Conservation (phyloP, 2,113 vertebrate species). For the Larimichthys polyactis region DNA sequence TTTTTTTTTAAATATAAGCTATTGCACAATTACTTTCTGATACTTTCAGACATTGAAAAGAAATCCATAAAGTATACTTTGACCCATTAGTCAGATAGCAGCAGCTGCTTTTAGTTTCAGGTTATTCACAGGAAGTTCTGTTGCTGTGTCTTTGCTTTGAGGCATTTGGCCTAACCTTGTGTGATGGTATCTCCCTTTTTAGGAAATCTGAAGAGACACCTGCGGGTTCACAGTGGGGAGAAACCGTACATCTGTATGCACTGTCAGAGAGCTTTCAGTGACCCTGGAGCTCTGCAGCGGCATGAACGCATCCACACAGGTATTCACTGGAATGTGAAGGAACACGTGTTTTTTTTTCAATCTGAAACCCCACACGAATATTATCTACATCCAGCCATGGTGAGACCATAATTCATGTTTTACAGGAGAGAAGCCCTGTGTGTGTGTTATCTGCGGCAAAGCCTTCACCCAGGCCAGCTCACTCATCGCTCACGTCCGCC, state of each 20-base stretch:
- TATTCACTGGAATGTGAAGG: constrained; percentile 57
- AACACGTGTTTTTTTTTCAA: background rate
- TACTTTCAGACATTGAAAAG: background rate
- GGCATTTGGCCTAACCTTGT: background rate
- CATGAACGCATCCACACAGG: constrained; percentile 98
- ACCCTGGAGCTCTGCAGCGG: constrained; percentile 94
- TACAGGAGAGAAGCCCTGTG: constrained; percentile 97
- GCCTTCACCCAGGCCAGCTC: constrained; percentile 98
- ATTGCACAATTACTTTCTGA: background rate
- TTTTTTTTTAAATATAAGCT: background rate
- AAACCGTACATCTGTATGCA: constrained; percentile 94
- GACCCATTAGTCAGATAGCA: background rate
- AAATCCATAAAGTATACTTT: background rate
- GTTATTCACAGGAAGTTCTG: background rate
- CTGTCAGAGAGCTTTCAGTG: constrained; percentile 95
- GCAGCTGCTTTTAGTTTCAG: constrained; percentile 1
- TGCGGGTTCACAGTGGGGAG: constrained; percentile 97
- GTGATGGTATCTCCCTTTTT: constrained; percentile 9
- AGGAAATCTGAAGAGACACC: constrained; percentile 97
- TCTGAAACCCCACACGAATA: background rate
- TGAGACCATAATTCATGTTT: constrained; percentile 24
- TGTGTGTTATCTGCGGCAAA: constrained; percentile 94
- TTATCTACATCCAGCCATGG: background rate
- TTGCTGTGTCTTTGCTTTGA: background rate
- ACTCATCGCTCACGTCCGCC: constrained; percentile 96